Percentiles rank a stretch among this genome's conserved stretches.
Evolutionary conservation across 2,797 vertebrate species (phyloP).

Genomic region (Enteromius mattozi): DNA sequence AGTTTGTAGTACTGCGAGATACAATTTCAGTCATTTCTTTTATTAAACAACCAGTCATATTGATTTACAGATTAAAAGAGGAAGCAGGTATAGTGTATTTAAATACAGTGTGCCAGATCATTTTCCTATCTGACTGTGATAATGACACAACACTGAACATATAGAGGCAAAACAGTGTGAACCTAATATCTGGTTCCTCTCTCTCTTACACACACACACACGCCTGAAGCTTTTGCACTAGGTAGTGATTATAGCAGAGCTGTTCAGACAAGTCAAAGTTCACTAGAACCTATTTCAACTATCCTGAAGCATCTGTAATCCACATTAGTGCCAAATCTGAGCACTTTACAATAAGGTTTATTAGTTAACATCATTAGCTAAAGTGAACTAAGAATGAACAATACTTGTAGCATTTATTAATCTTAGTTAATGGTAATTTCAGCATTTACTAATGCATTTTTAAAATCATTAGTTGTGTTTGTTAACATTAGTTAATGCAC

Average conservation of each 20-base stretch:
- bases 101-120: constrained; percentile 42
- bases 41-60: neutral
- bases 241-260: neutral
- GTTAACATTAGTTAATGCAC: too few relatives aligned
- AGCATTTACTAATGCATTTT: too few relatives aligned
- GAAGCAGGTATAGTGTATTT: constrained; percentile 50
- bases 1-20: neutral
- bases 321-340: neutral
- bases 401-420: too few relatives aligned
- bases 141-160: constrained; percentile 24
- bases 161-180: neutral
- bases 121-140: constrained; percentile 52
- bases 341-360: too few relatives aligned
- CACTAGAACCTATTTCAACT: neutral
- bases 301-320: neutral
- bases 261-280: constrained; percentile 27
- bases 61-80: constrained; percentile 51
- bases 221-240: neutral
- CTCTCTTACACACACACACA: neutral
- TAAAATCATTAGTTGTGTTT: too few relatives aligned
- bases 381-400: neutral
- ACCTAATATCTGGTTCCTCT: neutral
- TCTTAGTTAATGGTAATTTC: too few relatives aligned
- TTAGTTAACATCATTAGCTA: too few relatives aligned
- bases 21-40: neutral